These are phyloP conservation scores for Pollenia griseotomentosa DNA, from an alignment of 2,888 invertebrate species.

Conservation along the genomic window DNA sequence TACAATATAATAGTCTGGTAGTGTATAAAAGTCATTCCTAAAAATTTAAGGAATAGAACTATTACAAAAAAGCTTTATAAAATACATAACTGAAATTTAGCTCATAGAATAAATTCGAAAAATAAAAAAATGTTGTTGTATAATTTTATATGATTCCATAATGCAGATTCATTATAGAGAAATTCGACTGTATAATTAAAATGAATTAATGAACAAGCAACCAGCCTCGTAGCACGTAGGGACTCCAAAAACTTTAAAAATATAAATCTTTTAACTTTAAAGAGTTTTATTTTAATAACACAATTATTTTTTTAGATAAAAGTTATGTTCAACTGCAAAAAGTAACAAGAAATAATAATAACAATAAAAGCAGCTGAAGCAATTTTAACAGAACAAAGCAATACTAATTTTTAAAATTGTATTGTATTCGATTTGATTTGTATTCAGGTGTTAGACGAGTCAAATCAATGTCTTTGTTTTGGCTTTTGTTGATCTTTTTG, in stretches of 20 bases:
- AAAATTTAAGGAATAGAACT: no score
- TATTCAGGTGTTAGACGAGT: conserved; percentile 47
- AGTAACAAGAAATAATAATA: conserved; percentile 30
- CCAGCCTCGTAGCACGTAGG: not conserved
- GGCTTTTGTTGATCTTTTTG: conserved; percentile 15
- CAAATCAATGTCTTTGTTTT: conserved; percentile 61
- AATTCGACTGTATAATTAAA: not conserved
- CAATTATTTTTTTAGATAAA: not conserved
- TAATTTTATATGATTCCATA: no score
- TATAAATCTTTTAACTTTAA: not conserved
- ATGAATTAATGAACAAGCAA: not conserved
- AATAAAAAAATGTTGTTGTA: no score
- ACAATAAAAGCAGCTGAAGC: conserved; percentile 10
- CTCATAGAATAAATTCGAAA: no score
- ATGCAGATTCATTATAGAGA: no score
- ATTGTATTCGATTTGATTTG: conserved; percentile 40
- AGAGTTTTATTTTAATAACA: not conserved
- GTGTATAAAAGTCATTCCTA: no score
- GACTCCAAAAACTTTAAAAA: conserved; percentile 5
- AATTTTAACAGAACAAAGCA: conserved; percentile 44
- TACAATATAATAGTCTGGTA: no score
- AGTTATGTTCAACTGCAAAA: conserved; percentile 1
- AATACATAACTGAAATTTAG: no score
- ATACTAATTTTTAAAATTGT: conserved; percentile 34
- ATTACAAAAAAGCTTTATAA: no score